Percentiles rank a stretch among this genome's conserved stretches.
Conservation (phyloP, 2,797 vertebrate genomes). For the Galaxias olidus region DNA sequence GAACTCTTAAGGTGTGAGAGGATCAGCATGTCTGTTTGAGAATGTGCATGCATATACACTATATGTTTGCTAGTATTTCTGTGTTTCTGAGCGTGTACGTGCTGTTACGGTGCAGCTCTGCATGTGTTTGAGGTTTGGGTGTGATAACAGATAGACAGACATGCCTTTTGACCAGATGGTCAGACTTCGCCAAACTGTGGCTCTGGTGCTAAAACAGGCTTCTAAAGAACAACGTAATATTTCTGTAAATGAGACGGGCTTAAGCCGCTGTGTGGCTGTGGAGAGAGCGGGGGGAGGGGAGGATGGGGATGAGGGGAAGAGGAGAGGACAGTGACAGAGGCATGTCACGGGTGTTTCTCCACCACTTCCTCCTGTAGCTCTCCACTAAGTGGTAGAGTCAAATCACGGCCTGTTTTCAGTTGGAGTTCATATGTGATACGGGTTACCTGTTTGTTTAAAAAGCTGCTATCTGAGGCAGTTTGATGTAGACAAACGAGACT, state of each 20-base stretch:
- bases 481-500: too few relatives aligned
- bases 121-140: neutral
- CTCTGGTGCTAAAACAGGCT: conserved; percentile 46
- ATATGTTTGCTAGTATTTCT: conserved; percentile 9
- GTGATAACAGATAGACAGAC: conserved; percentile 44
- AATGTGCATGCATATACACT: neutral
- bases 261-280: conserved; percentile 45
- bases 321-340: neutral
- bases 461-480: neutral
- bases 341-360: neutral
- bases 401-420: neutral
- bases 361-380: neutral
- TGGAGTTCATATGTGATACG: too few relatives aligned
- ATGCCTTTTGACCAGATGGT: conserved; percentile 56
- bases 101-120: conserved; percentile 25
- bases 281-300: neutral
- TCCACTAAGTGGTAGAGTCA: neutral
- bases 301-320: neutral
- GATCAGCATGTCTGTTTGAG: too few relatives aligned
- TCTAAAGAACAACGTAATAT: conserved; percentile 49
- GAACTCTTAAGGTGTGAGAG: too few relatives aligned
- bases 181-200: conserved; percentile 51
- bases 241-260: conserved; percentile 58
- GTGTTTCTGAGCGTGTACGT: conserved; percentile 15
- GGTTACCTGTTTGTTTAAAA: too few relatives aligned